These are phyloP conservation scores for Hedya salicella DNA, from an alignment of 2,888 invertebrate genomes.

Conservation along the genomic window DNA sequence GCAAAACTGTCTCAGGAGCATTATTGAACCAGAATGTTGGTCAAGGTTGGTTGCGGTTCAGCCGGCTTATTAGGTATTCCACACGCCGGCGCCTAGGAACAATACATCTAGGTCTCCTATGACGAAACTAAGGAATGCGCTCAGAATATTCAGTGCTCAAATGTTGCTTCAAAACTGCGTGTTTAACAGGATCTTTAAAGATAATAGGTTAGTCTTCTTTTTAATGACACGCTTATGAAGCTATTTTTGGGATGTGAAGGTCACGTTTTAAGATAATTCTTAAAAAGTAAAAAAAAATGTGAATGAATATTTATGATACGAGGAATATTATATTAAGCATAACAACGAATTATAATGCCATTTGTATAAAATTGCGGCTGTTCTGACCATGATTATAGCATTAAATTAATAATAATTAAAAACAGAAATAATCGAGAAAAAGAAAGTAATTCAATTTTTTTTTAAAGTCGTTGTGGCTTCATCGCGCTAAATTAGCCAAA, in stretches of 20 bases:
- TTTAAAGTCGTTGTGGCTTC: no score
- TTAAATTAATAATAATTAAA: no score
- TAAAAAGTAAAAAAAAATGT: not conserved
- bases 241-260: not conserved
- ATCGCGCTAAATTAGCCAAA: no score
- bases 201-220: not conserved
- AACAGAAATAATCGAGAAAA: no score
- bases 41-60: conserved; percentile 73
- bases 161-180: conserved; percentile 6
- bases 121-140: conserved; percentile 52
- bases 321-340: not conserved
- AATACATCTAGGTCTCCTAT: conserved; percentile 60
- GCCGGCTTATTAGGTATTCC: conserved; percentile 73
- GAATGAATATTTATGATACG: not conserved
- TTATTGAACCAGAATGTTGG: conserved; percentile 55
- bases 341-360: not conserved
- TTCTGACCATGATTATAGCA: not conserved
- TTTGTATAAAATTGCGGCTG: not conserved
- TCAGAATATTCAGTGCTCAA: conserved; percentile 27
- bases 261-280: not conserved
- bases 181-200: not conserved
- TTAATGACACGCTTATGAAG: not conserved
- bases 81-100: conserved; percentile 62
- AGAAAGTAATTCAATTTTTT: no score
- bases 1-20: conserved; percentile 26